Evolutionary conservation across 2,888 invertebrate species (phyloP), one percentile per base, ranked within the genome.

Genomic region (Charanyca ferruginea): DNA sequence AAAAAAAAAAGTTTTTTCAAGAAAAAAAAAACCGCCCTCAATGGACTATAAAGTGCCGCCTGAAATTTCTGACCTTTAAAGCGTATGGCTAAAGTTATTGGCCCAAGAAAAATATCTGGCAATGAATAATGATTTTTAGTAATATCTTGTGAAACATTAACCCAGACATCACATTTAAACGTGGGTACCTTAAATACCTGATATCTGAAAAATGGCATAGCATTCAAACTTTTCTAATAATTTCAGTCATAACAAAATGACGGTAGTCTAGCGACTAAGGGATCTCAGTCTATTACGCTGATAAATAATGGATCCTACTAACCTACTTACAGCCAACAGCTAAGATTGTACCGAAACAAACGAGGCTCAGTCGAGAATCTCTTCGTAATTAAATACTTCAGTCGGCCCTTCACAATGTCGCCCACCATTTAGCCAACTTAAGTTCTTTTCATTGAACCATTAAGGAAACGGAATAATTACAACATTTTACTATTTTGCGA

Each of bases 301-400:
- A 69, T 74, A 73, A 77, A 76, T 83, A 79, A 80, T 79, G 66
- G 52, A 54, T 67, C 45, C 62, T 70, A 67, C 70, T 65, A 73
- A 63, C 71, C 59, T 79, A 82, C 73, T 76, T 77, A 70, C 45
- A 66, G 48, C 54, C 55, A 69, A 63, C 57, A 64, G 73, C 76
- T 81, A 62, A 78, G 79, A 78, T 70, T 80, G 73, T 75, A 83
- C 75, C 74, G 85, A 84, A 85, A 83, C 83, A 83, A 87, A 86
- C 83, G 83, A 73, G 82, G 80, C 80, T 75, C 76, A 78, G 77
- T 83, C 80, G 83, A 83, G 85, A 83, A 85, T 87, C 85, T 87
- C 85, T 84, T 79, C 82, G 89, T 90, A 91, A 91, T 91, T 91
- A 91, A 91, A 91, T 90, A 90, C 91, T 91, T 89, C 84, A 88